Percentiles rank a stretch among this genome's conserved stretches.
These are phyloP conservation scores for Drosophila quadrilineata DNA, from an alignment of 1,140 invertebrate species.

Conservation along the genomic window DNA sequence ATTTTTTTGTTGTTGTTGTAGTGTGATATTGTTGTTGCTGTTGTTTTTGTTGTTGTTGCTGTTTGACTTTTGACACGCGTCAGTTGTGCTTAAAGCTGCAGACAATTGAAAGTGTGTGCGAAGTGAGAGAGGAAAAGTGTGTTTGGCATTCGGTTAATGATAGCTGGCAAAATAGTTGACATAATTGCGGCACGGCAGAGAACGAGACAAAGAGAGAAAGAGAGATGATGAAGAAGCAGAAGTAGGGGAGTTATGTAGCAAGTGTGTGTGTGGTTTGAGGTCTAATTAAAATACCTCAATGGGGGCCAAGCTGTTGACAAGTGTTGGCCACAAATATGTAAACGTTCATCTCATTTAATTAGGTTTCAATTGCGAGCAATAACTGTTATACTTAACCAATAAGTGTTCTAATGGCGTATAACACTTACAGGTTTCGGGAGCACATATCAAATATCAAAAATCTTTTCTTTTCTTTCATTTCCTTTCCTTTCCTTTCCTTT, in stretches of 20 bases:
- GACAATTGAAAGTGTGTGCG: slow-evolving; percentile 25
- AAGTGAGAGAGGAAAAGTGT: slow-evolving; percentile 30
- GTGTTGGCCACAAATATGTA: slow-evolving; percentile 18
- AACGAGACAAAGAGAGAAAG: too few relatives aligned
- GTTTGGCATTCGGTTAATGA: slow-evolving; percentile 47
- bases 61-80: slow-evolving; percentile 69
- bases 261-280: background rate
- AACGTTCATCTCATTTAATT: slow-evolving; percentile 6
- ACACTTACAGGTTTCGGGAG: background rate
- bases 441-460: background rate
- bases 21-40: background rate
- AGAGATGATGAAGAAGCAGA: too few relatives aligned
- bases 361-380: background rate
- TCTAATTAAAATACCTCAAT: slow-evolving; percentile 31
- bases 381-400: background rate
- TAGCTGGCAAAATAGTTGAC: slow-evolving; percentile 34
- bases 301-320: too few relatives aligned
- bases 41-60: slow-evolving; percentile 22
- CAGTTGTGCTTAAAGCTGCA: slow-evolving; percentile 44
- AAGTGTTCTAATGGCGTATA: background rate
- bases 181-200: slow-evolving; percentile 26
- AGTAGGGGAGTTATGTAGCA: background rate
- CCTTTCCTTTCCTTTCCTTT: too few relatives aligned
- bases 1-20: slow-evolving; percentile 17
- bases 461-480: too few relatives aligned